Evolutionary conservation across 2,797 vertebrate species (phyloP).

Genomic region (Mastacembelus armatus): DNA sequence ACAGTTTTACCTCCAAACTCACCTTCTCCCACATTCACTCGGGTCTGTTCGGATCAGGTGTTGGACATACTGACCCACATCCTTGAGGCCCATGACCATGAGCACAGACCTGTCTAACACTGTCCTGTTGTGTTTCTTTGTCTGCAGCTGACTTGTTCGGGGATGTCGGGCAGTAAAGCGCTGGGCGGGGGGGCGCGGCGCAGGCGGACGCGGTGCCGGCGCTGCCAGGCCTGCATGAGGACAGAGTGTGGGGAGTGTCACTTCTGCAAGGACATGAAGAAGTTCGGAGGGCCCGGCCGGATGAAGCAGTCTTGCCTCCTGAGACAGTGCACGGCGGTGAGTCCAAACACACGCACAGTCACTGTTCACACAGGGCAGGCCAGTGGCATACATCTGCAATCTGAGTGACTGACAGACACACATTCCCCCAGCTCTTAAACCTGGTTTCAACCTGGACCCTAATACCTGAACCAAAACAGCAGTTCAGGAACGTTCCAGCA

Average conservation of each 20-base stretch:
- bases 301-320: slow-evolving; percentile 96
- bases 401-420: too few species aligned
- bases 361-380: not conserved
- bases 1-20: too few species aligned
- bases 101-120: too few species aligned
- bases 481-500: not conserved
- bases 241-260: slow-evolving; percentile 95
- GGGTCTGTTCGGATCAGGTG: too few species aligned
- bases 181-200: slow-evolving; percentile 89
- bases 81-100: too few species aligned
- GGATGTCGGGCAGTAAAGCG: slow-evolving; percentile 94
- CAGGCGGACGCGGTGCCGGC: slow-evolving; percentile 92
- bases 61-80: too few species aligned
- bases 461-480: too few species aligned
- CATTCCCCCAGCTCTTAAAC: too few species aligned
- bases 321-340: slow-evolving; percentile 93
- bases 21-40: too few species aligned
- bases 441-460: not conserved
- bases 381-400: not conserved
- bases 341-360: slow-evolving; percentile 24
- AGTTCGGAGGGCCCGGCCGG: slow-evolving; percentile 92
- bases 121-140: not conserved
- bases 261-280: slow-evolving; percentile 98
- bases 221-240: slow-evolving; percentile 93
- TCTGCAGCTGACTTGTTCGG: slow-evolving; percentile 82